These are phyloP conservation scores for Coelopa frigida DNA, from an alignment of 1,140 invertebrate genomes.

Conservation along the genomic window DNA sequence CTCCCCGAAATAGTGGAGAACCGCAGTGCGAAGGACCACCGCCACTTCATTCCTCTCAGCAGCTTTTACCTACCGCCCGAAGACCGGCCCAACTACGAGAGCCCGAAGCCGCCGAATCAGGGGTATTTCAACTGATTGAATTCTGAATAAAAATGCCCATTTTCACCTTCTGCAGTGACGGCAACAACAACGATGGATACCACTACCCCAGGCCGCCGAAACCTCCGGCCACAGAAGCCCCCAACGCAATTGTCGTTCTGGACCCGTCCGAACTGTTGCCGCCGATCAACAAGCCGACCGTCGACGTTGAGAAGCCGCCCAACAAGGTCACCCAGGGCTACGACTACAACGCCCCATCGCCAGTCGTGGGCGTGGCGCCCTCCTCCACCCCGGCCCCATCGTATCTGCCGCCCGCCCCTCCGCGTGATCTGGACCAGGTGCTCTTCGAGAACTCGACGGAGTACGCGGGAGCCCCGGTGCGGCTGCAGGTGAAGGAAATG, in stretches of 20 bases:
- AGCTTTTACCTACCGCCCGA: slow-evolving; percentile 34
- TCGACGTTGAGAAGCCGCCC: slow-evolving; percentile 1
- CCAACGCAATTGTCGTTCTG: slow-evolving; percentile 29
- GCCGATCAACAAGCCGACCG: neutral
- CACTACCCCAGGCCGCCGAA: slow-evolving; percentile 12
- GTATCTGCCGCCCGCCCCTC: slow-evolving; percentile 27
- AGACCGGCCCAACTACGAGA: slow-evolving; percentile 30
- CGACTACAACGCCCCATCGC: slow-evolving; percentile 23
- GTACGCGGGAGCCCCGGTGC: slow-evolving; percentile 13
- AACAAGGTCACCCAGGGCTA: slow-evolving; percentile 18
- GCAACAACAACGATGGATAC: slow-evolving; percentile 14
- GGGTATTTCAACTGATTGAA: slow-evolving; percentile 1
- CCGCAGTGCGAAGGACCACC: slow-evolving; percentile 18
- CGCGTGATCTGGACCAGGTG: slow-evolving; percentile 8
- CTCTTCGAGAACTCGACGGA: neutral
- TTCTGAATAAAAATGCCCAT: neutral
- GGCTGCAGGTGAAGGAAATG: slow-evolving; percentile 36
- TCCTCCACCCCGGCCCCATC: slow-evolving; percentile 27
- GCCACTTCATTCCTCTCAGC: slow-evolving; percentile 30
- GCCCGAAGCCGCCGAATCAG: slow-evolving; percentile 19
- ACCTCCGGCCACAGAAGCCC: no score
- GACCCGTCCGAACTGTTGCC: slow-evolving; percentile 16
- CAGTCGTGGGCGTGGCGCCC: slow-evolving; percentile 10
- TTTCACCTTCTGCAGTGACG: slow-evolving; percentile 2
- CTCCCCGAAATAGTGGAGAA: slow-evolving; percentile 38